phyloP scores from a whole-genome alignment of 53 echinoderm and acorn worm species.

The Echinarachnius parma region DNA sequence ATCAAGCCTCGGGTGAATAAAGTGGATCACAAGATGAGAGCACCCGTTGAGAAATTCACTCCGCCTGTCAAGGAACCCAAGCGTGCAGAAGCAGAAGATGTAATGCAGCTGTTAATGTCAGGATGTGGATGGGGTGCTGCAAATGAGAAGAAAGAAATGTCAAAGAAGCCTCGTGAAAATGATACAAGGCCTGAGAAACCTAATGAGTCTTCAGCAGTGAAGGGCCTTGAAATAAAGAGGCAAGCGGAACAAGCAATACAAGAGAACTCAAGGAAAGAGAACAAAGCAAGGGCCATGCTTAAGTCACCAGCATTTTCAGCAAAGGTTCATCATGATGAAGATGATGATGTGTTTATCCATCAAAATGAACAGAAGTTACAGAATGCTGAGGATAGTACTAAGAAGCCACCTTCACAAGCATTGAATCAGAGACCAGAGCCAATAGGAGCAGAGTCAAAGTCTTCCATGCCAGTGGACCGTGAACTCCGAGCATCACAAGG shows the following conservation, averaged over 20 bases:
- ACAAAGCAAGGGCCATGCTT: slow-evolving; percentile 19
- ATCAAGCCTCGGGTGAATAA: slow-evolving; percentile 28
- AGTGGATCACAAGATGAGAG: slow-evolving; percentile 7
- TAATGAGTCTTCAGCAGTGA: slow-evolving; percentile 20
- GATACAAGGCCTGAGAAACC: neutral
- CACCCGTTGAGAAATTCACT: neutral
- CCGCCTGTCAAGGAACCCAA: neutral
- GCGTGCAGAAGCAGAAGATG: slow-evolving; percentile 22
- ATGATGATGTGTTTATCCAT: slow-evolving; percentile 30
- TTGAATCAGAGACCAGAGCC: slow-evolving; percentile 24
- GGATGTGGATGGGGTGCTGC: slow-evolving; percentile 26
- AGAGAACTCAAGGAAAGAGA: neutral
- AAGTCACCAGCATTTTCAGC: slow-evolving; percentile 41
- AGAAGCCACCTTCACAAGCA: neutral
- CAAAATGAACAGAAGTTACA: slow-evolving; percentile 15
- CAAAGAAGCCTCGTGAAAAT: slow-evolving; percentile 38
- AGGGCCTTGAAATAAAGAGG: slow-evolving; percentile 36
- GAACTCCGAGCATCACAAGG: slow-evolving; percentile 23
- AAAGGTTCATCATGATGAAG: slow-evolving; percentile 14
- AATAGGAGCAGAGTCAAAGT: slow-evolving; percentile 29
- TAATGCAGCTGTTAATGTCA: slow-evolving; percentile 44
- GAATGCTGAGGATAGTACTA: neutral
- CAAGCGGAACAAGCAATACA: slow-evolving; percentile 18
- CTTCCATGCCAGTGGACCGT: slow-evolving; percentile 6
- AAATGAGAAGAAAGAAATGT: slow-evolving; percentile 3